Base-by-base conservation (phyloP, 2,113 vertebrate genomes). In the Verasper variegatus region DNA sequence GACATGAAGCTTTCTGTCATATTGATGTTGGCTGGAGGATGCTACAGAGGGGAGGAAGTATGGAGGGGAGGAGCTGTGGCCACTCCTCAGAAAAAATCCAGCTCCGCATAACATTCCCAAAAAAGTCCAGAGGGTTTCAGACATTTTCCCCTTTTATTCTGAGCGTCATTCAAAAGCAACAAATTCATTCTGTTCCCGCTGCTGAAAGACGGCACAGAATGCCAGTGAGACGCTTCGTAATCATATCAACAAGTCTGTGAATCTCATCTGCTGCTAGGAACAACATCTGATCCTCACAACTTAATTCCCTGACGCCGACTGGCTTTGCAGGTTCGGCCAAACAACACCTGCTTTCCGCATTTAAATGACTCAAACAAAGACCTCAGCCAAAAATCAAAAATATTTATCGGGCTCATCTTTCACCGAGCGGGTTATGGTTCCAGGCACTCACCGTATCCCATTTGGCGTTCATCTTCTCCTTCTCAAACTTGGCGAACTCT, bases 401-500 rank as follows among this genome's bases (percentile, higher is more conserved):
- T 2, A 64, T 60, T 51, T 35, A 61, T 42, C 3, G n/a, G 9
- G 11, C 58, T 71, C 14, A 1, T 55, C 68, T 78, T 72, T 40
- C 62, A 21, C 52, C 20, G 31, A 64, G 11, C 5, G 2, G 1
- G 21, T 51, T 69, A 20, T 7, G 18, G 55, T 3, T 70, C 73
- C 68, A 23, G 37, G 21, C 45, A 94, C 98, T 96, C 92, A 99
- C 98, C 92, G 98, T 95, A 87, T 99, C 98, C 98, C 98, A 99
- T 78, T 98, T 99, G 84, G 98, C 98, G 61, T 99, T 99, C 97
- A 99, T 96, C 89, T 99, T 99, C 89, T 99, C 98, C 85, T 99
- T 99, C 90, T 99, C 98, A 68, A 99, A 99, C 92, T 99, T 99
- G 88, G 98, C 98, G 60, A 99, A 99, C 92, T 99, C 98, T 87